These are phyloP conservation scores for Allolobophora icterica DNA, from an alignment of 2,888 invertebrate species.

Conservation along the genomic window DNA sequence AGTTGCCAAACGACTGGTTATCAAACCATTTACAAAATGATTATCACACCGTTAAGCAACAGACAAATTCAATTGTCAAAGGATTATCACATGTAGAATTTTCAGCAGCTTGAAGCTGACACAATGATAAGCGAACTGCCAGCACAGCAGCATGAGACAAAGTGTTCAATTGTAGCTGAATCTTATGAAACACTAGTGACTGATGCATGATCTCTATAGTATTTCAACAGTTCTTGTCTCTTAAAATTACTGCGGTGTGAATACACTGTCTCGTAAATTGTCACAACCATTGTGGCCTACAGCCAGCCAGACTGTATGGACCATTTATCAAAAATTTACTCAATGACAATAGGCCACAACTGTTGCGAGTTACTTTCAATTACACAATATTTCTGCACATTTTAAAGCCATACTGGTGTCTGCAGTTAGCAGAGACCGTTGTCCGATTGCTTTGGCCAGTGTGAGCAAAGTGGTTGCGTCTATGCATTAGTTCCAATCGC, in stretches of 20 bases:
- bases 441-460: not conserved
- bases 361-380: not conserved
- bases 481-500: not conserved
- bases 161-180: not conserved
- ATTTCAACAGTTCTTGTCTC: not conserved
- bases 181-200: not conserved
- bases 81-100: not conserved
- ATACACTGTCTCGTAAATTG: too few relatives aligned
- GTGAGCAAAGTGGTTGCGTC: not conserved
- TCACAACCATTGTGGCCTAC: not conserved
- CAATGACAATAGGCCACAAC: not conserved
- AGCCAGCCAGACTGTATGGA: too few relatives aligned
- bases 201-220: not conserved
- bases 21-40: not conserved
- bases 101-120: not conserved
- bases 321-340: not conserved
- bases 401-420: not conserved
- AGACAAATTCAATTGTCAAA: not conserved
- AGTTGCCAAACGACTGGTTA: not conserved
- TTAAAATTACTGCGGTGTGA: too few relatives aligned
- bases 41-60: not conserved
- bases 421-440: not conserved
- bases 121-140: not conserved
- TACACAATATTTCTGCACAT: not conserved
- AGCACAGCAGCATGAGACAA: not conserved